These are phyloP conservation scores for Tetheella fluctuosa DNA, from an alignment of 2,888 invertebrate species.

Conservation along the genomic window DNA sequence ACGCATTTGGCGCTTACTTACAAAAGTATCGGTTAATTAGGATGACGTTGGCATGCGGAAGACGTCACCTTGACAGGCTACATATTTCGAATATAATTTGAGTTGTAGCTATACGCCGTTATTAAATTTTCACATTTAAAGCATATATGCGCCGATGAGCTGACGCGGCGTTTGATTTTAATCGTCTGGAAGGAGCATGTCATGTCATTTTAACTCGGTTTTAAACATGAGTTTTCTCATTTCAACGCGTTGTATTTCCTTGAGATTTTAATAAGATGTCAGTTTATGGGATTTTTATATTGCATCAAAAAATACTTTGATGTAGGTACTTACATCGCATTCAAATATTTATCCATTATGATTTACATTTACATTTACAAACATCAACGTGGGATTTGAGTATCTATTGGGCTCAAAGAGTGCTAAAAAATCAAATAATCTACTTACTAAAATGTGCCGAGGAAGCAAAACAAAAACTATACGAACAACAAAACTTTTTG, in stretches of 20 bases:
- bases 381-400: too few relatives aligned
- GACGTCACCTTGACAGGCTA: background rate
- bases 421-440: too few relatives aligned
- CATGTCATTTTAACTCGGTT: background rate
- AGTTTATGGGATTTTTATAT: too few relatives aligned
- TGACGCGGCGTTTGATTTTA: background rate
- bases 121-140: background rate
- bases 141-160: background rate
- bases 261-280: too few relatives aligned
- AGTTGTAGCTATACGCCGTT: background rate
- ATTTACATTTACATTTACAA: too few relatives aligned
- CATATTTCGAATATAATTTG: background rate
- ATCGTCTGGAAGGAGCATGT: background rate
- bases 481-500: background rate
- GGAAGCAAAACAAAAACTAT: background rate
- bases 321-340: too few relatives aligned
- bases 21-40: constrained; percentile 2
- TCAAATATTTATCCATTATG: too few relatives aligned
- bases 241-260: background rate
- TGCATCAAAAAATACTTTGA: too few relatives aligned
- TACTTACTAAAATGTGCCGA: too few relatives aligned
- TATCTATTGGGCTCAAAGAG: too few relatives aligned
- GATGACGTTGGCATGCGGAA: constrained; percentile 1
- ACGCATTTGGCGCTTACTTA: constrained; percentile 28
- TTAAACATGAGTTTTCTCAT: background rate